Evolutionary conservation across 2,888 invertebrate genomes (phyloP).

Genomic region (Exocentrus adspersus): DNA sequence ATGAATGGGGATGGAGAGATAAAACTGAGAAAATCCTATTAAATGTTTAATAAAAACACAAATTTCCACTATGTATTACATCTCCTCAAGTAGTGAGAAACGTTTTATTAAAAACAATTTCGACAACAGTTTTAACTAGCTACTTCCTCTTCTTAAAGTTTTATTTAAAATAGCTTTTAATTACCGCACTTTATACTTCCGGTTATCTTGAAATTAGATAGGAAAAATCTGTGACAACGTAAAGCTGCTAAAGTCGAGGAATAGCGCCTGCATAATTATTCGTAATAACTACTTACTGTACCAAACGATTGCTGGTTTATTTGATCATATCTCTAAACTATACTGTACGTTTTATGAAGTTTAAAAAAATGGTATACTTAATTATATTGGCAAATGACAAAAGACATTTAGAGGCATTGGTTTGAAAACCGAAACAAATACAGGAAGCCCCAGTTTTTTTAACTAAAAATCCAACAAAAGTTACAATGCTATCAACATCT

Average conservation of each 20-base stretch:
- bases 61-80: background rate
- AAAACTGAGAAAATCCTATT: constrained; percentile 16
- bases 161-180: constrained; percentile 4
- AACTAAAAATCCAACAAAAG: constrained; percentile 9
- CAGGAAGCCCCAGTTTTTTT: no score
- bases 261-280: background rate
- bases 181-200: constrained; percentile 6
- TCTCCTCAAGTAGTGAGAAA: no score
- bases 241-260: background rate
- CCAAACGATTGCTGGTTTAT: no score
- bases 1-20: constrained; percentile 12
- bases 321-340: no score
- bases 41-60: constrained; percentile 15
- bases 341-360: no score
- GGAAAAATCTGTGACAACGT: constrained; percentile 1
- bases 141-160: constrained; percentile 3
- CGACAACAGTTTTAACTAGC: background rate
- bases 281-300: no score
- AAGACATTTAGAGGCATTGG: no score
- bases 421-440: background rate
- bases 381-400: no score
- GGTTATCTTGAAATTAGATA: background rate
- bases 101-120: no score
- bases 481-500: constrained; percentile 18
- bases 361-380: no score